phyloP scores from a whole-genome alignment of 2,113 vertebrate species.

The Cyprinodon tularosa region DNA sequence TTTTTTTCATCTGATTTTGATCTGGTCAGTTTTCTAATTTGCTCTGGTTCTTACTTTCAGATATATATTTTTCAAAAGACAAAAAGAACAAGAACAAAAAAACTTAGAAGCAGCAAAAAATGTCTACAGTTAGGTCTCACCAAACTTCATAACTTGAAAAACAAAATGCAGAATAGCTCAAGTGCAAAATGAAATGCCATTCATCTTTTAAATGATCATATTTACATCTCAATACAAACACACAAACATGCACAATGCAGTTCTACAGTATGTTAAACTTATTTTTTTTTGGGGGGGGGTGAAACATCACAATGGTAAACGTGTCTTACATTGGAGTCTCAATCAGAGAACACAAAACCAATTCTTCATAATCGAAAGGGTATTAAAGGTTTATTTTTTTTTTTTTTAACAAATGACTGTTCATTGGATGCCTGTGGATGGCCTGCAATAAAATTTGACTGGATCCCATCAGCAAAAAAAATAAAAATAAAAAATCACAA shows the following conservation, averaged over 20 bases:
- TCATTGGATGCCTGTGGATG: neutral
- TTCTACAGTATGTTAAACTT: neutral
- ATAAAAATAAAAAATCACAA: neutral
- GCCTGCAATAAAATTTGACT: neutral
- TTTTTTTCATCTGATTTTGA: slow-evolving; percentile 10
- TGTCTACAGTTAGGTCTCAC: too few species aligned
- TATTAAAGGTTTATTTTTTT: neutral
- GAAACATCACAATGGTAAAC: neutral
- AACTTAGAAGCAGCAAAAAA: neutral
- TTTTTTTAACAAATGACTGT: neutral
- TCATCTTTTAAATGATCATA: neutral
- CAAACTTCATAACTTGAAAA: too few species aligned
- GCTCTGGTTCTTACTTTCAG: neutral
- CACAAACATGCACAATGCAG: neutral
- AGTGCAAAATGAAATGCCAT: neutral
- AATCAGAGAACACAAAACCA: neutral
- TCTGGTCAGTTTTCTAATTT: neutral
- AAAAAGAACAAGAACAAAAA: neutral
- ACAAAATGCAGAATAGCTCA: neutral
- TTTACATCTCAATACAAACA: neutral
- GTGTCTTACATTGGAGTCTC: neutral
- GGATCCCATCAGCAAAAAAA: neutral
- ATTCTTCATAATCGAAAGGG: neutral
- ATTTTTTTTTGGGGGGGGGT: too few species aligned
- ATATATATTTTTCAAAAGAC: neutral